These are phyloP conservation scores for Dynastes maya DNA, from an alignment of 2,888 invertebrate genomes.

Conservation along the genomic window DNA sequence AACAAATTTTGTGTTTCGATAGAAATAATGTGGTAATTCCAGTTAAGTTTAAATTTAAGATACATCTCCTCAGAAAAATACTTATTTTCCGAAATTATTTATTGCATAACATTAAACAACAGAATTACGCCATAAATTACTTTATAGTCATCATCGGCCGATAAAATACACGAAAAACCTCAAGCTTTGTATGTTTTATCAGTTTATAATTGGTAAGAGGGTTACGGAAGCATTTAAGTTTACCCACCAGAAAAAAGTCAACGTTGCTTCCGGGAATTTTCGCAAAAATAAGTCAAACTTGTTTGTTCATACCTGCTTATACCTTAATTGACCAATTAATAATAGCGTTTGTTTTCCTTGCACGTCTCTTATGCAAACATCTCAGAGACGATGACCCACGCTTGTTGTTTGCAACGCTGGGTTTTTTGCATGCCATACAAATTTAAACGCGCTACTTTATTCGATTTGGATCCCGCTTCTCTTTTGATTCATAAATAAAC, in stretches of 20 bases:
- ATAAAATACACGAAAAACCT: no score
- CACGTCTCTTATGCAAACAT: conserved; percentile 33
- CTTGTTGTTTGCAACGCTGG: conserved; percentile 21
- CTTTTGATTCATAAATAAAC: conserved; percentile 41
- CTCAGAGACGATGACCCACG: conserved; percentile 27
- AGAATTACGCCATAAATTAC: no score
- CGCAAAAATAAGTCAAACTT: background rate
- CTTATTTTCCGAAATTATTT: no score
- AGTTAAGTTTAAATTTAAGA: no score
- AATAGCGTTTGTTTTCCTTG: conserved; percentile 11
- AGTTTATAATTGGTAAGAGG: background rate
- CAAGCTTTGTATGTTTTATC: no score
- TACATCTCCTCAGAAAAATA: no score
- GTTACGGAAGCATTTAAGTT: background rate
- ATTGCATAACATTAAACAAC: no score
- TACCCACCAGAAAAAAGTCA: background rate
- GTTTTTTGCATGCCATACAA: conserved; percentile 19
- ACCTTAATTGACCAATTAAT: conserved; percentile 7
- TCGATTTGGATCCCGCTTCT: conserved; percentile 21
- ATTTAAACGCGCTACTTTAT: conserved; percentile 35
- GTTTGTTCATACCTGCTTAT: background rate
- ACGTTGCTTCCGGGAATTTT: background rate
- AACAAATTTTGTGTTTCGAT: no score
- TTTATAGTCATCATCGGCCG: no score
- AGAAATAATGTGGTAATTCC: no score